These are phyloP conservation scores for Tridacna gigas DNA, from an alignment of 2,888 invertebrate genomes.

Conservation along the genomic window DNA sequence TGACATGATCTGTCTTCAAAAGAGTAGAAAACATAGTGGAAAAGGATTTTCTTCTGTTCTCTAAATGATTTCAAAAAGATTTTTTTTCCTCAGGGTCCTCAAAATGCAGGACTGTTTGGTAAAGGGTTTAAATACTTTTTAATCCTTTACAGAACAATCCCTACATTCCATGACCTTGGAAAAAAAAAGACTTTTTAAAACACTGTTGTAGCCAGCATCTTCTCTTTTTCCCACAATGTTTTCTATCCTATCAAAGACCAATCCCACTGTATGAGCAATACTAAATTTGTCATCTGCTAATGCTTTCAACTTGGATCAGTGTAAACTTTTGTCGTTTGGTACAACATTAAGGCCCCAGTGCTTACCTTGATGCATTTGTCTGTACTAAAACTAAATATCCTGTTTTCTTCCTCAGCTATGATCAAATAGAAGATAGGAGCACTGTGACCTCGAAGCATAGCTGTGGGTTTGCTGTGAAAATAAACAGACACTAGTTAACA, in stretches of 20 bases:
- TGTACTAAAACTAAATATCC: constrained; percentile 84
- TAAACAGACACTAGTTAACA: neutral
- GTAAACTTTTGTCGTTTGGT: too few relatives aligned
- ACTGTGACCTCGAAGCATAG: constrained; percentile 84
- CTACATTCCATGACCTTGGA: too few relatives aligned
- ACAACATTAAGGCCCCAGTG: neutral
- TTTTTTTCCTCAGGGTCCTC: neutral
- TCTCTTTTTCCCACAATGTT: too few relatives aligned
- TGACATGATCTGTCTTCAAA: too few relatives aligned
- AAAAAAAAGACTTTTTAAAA: too few relatives aligned
- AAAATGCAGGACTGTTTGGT: neutral
- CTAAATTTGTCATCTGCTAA: too few relatives aligned
- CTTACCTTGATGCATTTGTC: constrained; percentile 84
- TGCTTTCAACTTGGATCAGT: too few relatives aligned
- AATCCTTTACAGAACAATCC: too few relatives aligned
- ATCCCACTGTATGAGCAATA: too few relatives aligned
- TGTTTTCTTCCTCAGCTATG: constrained; percentile 84
- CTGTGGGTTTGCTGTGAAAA: constrained; percentile 82
- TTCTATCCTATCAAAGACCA: too few relatives aligned
- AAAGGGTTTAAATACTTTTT: neutral
- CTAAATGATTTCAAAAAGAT: neutral
- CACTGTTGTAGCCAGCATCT: too few relatives aligned
- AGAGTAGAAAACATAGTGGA: neutral
- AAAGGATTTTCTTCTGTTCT: constrained; percentile 3
- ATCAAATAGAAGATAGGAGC: constrained; percentile 84